Base-by-base conservation (phyloP, 2,113 vertebrate genomes). In the Mirounga angustirostris region DNA sequence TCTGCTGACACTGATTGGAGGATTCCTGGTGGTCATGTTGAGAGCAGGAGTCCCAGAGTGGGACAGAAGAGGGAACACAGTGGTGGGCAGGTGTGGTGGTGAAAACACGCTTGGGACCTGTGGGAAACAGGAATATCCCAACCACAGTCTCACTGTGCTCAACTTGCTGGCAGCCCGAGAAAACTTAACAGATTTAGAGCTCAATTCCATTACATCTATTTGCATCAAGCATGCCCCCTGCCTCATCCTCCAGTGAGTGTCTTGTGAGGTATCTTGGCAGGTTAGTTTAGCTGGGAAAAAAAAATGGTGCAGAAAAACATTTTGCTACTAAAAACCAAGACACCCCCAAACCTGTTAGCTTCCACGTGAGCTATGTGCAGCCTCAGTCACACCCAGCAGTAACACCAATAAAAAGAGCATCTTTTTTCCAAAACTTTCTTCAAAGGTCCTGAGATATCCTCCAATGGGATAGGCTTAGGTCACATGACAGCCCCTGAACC, bases 201-300 rank as follows among this genome's bases (percentile, higher is more conserved):
- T 98, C 98, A 99, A 99, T 99, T 99, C 98, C 95, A 98, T 99
- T 99, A 98, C 96, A 98, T 98, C 98, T 98, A 98, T 98, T 98
- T 98, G 97, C 99, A 99, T 98, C 98, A 98, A 99, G 97, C 96
- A 96, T 95, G 91, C 98, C 52, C 95, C 98, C 98, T 98, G 98
- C 98, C 98, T 98, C 99, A 98, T 98, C 98, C 98, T 99, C 98
- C 98, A 98, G 97, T 98, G 98, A 99, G 98, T 99, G 98, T 98
- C 97, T 98, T 98, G 97, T 98, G 98, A 98, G 98, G 98, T 98
- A 98, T 98, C 98, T 99, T 99, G 98, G 99, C 98, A 98, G 98
- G 98, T 98, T 98, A 98, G 97, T 97, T 82, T 97, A 98, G 97
- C 97, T 98, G 71, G 21, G 6, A 84, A 95, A 98, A 97, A 92